phyloP scores from a whole-genome alignment of 2,888 invertebrate genomes.

The Acleris emargana region DNA sequence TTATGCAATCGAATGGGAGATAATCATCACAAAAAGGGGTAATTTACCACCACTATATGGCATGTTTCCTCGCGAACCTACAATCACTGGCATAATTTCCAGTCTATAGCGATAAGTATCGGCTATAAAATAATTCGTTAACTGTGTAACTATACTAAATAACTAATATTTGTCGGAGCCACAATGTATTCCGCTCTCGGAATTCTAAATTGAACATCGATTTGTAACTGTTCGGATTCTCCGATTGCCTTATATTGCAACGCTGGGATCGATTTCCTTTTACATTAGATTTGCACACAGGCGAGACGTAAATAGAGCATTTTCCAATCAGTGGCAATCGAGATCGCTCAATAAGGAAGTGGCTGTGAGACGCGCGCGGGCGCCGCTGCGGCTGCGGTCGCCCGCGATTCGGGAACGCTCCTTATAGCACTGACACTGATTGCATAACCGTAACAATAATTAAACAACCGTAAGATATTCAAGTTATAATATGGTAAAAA shows the following conservation, averaged over 20 bases:
- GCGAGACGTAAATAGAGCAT: constrained; percentile 29
- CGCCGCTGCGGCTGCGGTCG: constrained; percentile 27
- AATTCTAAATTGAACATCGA: constrained; percentile 13
- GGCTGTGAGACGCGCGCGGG: constrained; percentile 41
- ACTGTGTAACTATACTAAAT: constrained; percentile 41
- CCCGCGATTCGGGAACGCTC: constrained; percentile 16
- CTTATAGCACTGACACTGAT: constrained; percentile 14
- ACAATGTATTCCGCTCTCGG: not conserved
- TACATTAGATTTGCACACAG: constrained; percentile 32
- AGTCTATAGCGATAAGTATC: constrained; percentile 51
- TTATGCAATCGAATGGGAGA: constrained; percentile 51
- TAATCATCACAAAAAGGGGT: constrained; percentile 47
- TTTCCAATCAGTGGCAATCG: constrained; percentile 41
- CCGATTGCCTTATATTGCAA: constrained; percentile 11
- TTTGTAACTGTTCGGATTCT: constrained; percentile 17
- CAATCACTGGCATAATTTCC: constrained; percentile 55
- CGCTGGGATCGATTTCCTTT: constrained; percentile 27
- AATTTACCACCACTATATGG: constrained; percentile 38
- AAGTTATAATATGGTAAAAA: too few species aligned
- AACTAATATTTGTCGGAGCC: constrained; percentile 45
- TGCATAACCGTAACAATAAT: constrained; percentile 22
- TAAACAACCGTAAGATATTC: constrained; percentile 10
- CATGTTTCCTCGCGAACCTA: constrained; percentile 38
- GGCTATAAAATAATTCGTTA: constrained; percentile 54
- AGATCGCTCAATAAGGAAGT: constrained; percentile 66